Base-by-base conservation (phyloP, 2,797 vertebrate genomes). In the Melanotaenia boesemani region DNA sequence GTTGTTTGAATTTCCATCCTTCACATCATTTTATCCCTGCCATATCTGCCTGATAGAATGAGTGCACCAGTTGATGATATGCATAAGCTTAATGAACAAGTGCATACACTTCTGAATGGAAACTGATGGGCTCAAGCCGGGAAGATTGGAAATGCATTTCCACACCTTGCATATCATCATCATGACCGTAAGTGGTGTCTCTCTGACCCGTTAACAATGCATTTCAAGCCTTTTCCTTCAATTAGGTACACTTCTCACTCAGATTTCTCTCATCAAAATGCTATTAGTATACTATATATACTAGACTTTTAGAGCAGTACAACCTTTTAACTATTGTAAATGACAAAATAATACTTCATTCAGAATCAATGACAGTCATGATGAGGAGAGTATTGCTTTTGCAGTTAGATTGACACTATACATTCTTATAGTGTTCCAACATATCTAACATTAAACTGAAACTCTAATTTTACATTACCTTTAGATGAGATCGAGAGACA, bases 81-180 rank as follows among this genome's bases (percentile, higher is more conserved):
- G 92, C 92, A 89, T 86, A 90, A 89, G 92, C 91, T 92, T 93
- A 94, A 94, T 94, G 93, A 93, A 92, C 90, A 89, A 90, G 88
- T 91, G 90, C 88, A 82, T 86, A 86, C 88, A 84, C 90, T 87
- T 91, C 88, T 92, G 89, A 92, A 93, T 92, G 91, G 88, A 90
- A 93, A 92, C 87, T 90, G 93, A 92, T 92, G 91, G 87, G 86
- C 90, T 90, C 90, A 85, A 84, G 84, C 85, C 82, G 76, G 83
- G 80, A 67, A 91, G 91, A 92, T 91, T 88, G 90, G 81, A 92
- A 93, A 91, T 89, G 91, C 90, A 88, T 93, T 93, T 93, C 87
- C 91, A 93, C 92, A 94, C 91, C 90, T 92, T 91, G 88, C 88
- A 90, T 90, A 89, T 93, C 87, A 91, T 93, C 89, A 91, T 91